These are phyloP conservation scores for Frankliniella intonsa DNA, from an alignment of 2,888 invertebrate genomes.

Conservation along the genomic window DNA sequence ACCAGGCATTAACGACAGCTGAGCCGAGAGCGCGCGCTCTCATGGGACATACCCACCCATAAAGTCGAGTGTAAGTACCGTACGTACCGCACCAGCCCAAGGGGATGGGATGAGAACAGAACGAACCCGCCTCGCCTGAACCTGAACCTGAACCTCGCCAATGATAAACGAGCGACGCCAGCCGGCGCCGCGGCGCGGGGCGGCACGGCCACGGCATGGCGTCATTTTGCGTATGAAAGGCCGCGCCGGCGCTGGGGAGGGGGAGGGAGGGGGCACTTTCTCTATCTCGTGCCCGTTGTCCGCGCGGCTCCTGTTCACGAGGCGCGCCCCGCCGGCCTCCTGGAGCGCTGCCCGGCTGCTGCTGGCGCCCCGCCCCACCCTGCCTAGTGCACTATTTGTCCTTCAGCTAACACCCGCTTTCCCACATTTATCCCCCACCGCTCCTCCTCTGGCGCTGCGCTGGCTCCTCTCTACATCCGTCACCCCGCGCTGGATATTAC, in stretches of 20 bases:
- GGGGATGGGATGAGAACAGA: neutral
- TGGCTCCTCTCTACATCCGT: too few species aligned
- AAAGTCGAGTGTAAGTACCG: too few species aligned
- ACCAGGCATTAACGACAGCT: too few species aligned
- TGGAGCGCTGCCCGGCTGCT: too few species aligned
- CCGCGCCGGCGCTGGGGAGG: neutral
- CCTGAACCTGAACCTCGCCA: neutral
- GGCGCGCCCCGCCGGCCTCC: too few species aligned
- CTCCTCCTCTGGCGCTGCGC: too few species aligned
- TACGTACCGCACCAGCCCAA: neutral
- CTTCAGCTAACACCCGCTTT: neutral
- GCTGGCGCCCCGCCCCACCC: neutral
- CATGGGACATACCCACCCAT: too few species aligned
- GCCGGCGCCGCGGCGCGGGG: neutral
- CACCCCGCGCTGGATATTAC: too few species aligned
- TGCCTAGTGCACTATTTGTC: conserved; percentile 18
- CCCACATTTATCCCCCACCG: neutral
- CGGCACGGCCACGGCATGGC: neutral
- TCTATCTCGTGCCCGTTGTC: too few species aligned
- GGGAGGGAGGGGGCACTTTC: too few species aligned
- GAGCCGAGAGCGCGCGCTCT: too few species aligned
- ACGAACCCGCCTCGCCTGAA: neutral
- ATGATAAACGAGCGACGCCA: neutral
- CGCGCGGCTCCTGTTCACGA: too few species aligned
- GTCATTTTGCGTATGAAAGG: neutral